These are phyloP conservation scores for Ichneumoninae sp. DNA, from an alignment of 2,888 invertebrate species.

Conservation along the genomic window DNA sequence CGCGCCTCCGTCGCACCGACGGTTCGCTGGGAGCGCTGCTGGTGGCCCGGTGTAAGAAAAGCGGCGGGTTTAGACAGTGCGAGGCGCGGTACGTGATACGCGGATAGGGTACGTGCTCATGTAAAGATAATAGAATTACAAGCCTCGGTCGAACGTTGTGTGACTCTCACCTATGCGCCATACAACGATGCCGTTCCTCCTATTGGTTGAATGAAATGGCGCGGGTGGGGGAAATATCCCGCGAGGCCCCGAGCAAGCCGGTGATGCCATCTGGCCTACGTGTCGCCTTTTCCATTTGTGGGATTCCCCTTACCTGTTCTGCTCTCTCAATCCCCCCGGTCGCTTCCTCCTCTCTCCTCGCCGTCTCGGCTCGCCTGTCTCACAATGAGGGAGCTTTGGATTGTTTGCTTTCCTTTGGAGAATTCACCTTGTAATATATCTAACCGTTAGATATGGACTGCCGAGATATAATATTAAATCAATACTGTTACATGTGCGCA, in stretches of 20 bases:
- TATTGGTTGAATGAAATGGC: conserved; percentile 14
- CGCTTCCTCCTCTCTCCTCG: neutral
- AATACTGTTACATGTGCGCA: neutral
- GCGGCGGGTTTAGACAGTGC: conserved; percentile 57
- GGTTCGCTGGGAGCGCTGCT: conserved; percentile 1
- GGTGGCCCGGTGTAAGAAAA: conserved; percentile 35
- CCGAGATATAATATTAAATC: conserved; percentile 20
- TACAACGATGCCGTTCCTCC: conserved; percentile 12
- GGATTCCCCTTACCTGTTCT: conserved; percentile 17
- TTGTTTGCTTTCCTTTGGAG: conserved; percentile 54
- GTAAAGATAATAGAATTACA: conserved; percentile 71
- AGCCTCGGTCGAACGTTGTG: conserved; percentile 48
- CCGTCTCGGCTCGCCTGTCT: conserved; percentile 1
- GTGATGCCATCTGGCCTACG: conserved; percentile 46
- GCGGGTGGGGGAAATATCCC: neutral
- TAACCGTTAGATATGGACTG: conserved; percentile 16
- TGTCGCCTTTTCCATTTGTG: conserved; percentile 47
- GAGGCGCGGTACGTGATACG: conserved; percentile 63
- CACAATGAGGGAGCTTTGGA: conserved; percentile 20
- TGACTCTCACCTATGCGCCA: neutral
- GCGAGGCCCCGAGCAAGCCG: conserved; percentile 32
- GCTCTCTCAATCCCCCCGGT: conserved; percentile 28
- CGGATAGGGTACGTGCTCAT: conserved; percentile 67
- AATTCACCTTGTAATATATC: conserved; percentile 46
- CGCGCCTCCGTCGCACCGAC: neutral